Conservation (phyloP, 2,888 invertebrate genomes). For the Sesamia inferens region DNA sequence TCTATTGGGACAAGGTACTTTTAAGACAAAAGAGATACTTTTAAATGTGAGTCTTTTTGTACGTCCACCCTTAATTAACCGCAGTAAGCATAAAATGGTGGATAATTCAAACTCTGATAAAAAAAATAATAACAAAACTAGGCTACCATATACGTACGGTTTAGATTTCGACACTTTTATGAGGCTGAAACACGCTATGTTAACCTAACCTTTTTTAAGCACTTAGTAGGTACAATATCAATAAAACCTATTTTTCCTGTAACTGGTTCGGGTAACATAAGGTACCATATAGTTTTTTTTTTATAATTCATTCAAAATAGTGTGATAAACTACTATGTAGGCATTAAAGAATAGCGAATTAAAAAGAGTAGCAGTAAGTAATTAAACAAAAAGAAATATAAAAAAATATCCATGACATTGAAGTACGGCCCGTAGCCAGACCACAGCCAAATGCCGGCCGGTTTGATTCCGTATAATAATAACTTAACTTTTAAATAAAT, state of each 20-base stretch:
- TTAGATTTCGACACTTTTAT: conserved; percentile 22
- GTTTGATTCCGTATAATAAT: not conserved
- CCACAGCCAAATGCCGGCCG: conserved; percentile 21
- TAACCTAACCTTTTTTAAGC: conserved; percentile 11
- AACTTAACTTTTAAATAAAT: not conserved
- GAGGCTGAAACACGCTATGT: conserved; percentile 31
- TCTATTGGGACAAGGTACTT: conserved; percentile 41
- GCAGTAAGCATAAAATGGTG: too few species aligned
- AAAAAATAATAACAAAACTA: conserved; percentile 6
- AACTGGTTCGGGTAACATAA: too few species aligned
- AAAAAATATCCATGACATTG: not conserved
- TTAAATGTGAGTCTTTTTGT: conserved; percentile 13
- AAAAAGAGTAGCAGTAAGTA: not conserved
- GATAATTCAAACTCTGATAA: conserved; percentile 10
- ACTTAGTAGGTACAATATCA: not conserved
- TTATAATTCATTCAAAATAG: too few species aligned
- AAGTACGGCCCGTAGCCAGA: not conserved
- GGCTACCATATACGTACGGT: conserved; percentile 7
- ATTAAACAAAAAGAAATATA: not conserved
- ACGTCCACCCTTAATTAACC: not conserved
- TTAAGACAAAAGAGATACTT: conserved; percentile 30
- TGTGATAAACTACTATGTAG: not conserved
- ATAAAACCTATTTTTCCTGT: not conserved
- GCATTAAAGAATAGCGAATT: not conserved
- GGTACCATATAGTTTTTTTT: too few species aligned